Evolutionary conservation across 2,113 vertebrate genomes (phyloP).

Genomic region (Sorex fumeus): DNA sequence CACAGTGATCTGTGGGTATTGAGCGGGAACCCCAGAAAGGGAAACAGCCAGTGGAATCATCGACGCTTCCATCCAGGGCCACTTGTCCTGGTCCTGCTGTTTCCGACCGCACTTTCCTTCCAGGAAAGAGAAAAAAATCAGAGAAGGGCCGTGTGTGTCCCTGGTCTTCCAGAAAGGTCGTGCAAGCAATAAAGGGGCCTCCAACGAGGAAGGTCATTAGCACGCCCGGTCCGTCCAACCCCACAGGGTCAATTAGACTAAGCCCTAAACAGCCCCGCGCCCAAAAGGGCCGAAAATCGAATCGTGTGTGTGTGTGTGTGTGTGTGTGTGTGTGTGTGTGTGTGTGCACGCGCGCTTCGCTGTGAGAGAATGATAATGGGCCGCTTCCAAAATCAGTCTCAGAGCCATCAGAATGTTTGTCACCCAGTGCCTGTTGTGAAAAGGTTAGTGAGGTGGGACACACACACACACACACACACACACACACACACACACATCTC

Average conservation of each 20-base stretch:
- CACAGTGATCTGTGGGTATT: background rate
- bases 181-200: slow-evolving; percentile 64
- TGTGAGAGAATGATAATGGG: slow-evolving; percentile 6
- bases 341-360: too few species aligned
- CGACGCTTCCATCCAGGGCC: background rate
- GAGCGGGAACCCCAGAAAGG: background rate
- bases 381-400: background rate
- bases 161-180: slow-evolving; percentile 75
- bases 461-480: too few species aligned
- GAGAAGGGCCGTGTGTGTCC: slow-evolving; percentile 12
- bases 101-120: background rate
- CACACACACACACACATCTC: too few species aligned
- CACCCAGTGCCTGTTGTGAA: too few species aligned
- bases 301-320: background rate
- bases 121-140: slow-evolving; percentile 16
- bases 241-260: slow-evolving; percentile 68
- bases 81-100: background rate
- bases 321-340: too few species aligned
- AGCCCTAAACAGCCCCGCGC: slow-evolving; percentile 18
- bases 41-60: background rate
- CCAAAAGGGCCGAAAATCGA: slow-evolving; percentile 28
- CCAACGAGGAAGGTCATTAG: slow-evolving; percentile 73
- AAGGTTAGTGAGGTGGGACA: too few species aligned
- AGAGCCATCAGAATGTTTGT: background rate
- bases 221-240: slow-evolving; percentile 47